These are phyloP conservation scores for Zaprionus lineosus DNA, from an alignment of 2,888 invertebrate species.

Conservation along the genomic window DNA sequence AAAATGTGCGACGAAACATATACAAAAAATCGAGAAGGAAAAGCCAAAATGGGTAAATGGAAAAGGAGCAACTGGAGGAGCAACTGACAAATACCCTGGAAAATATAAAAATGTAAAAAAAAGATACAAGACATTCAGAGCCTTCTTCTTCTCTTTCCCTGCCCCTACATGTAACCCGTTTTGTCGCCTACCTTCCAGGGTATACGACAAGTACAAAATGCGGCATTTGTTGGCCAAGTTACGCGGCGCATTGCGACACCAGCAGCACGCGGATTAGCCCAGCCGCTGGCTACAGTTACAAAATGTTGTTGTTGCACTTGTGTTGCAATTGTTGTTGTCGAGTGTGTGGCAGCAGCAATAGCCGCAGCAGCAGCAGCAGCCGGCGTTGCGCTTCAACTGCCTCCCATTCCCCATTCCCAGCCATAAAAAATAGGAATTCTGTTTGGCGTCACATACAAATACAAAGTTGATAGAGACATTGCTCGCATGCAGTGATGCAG, in stretches of 20 bases:
- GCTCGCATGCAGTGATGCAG: slow-evolving; percentile 70
- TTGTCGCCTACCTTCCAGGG: not conserved
- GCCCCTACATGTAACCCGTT: not conserved
- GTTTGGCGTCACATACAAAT: slow-evolving; percentile 61
- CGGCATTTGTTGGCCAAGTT: slow-evolving; percentile 44
- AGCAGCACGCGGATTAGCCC: slow-evolving; percentile 37
- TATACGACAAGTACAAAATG: slow-evolving; percentile 30
- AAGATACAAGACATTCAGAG: not conserved
- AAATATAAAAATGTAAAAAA: too few species aligned
- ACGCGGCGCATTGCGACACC: slow-evolving; percentile 68
- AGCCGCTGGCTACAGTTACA: slow-evolving; percentile 36
- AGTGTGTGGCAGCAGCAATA: slow-evolving; percentile 21
- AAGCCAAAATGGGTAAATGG: not conserved
- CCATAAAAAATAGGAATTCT: slow-evolving; percentile 30
- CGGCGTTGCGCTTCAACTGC: slow-evolving; percentile 53
- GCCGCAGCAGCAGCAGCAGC: slow-evolving; percentile 24
- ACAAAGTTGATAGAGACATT: slow-evolving; percentile 73
- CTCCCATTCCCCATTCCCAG: slow-evolving; percentile 13
- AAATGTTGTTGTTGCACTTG: too few species aligned
- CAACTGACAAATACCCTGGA: not conserved
- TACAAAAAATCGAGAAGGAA: slow-evolving; percentile 10
- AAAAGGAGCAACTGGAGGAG: not conserved
- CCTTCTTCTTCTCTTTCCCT: not conserved
- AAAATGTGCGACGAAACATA: slow-evolving; percentile 62
- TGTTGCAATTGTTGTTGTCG: slow-evolving; percentile 35